These are phyloP conservation scores for Pseudonaja textilis DNA, from an alignment of 2,113 vertebrate genomes.

Conservation along the genomic window DNA sequence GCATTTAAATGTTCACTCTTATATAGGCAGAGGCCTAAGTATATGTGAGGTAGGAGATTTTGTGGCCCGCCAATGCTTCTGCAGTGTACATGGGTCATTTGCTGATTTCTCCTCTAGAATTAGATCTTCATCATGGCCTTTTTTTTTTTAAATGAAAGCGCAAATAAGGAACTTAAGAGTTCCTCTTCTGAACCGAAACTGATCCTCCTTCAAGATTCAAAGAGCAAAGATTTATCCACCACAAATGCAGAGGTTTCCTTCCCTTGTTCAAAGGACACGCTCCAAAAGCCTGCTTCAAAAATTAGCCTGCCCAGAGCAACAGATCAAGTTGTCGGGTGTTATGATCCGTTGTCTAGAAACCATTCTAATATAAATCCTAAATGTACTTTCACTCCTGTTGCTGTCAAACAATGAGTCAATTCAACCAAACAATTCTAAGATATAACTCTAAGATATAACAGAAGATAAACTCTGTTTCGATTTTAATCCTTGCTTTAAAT, in stretches of 20 bases:
- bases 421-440: slow-evolving; percentile 40
- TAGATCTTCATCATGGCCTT: neutral
- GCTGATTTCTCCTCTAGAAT: neutral
- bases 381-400: slow-evolving; percentile 40
- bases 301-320: neutral
- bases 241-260: neutral
- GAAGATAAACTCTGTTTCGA: slow-evolving; percentile 50
- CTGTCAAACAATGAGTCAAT: slow-evolving; percentile 55
- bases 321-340: neutral
- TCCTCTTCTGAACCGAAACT: neutral
- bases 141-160: neutral
- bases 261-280: neutral
- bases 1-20: too few relatives aligned
- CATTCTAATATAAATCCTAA: neutral
- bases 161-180: neutral
- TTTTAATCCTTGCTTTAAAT: slow-evolving; percentile 48
- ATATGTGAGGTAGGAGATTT: neutral
- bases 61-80: neutral
- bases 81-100: too few relatives aligned
- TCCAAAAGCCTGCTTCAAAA: neutral
- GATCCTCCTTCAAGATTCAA: neutral
- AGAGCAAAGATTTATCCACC: neutral
- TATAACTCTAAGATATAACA: slow-evolving; percentile 1
- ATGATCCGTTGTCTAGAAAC: neutral
- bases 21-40: neutral